These are phyloP conservation scores for Hozukius guyotensis DNA, from an alignment of 2,797 vertebrate species.

Conservation along the genomic window DNA sequence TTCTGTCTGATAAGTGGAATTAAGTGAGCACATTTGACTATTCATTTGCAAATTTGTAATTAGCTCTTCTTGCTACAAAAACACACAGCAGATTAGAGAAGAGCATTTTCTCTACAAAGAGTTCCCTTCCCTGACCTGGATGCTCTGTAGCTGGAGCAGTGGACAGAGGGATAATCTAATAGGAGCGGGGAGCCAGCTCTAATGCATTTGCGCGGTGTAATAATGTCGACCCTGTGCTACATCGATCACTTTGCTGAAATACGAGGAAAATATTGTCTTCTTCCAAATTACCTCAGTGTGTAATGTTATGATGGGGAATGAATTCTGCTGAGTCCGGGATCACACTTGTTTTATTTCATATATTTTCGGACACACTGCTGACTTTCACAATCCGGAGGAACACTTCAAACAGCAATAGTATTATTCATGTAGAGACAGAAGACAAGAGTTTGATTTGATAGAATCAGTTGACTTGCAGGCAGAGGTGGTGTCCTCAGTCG, in stretches of 20 bases:
- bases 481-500: not conserved
- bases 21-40: no score
- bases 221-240: constrained; percentile 58
- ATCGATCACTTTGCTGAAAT: constrained; percentile 70
- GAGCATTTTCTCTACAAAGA: not conserved
- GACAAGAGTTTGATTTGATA: not conserved
- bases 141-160: constrained; percentile 13
- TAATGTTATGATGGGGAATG: constrained; percentile 39
- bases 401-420: not conserved
- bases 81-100: no score
- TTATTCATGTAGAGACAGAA: not conserved
- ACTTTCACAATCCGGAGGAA: constrained; percentile 9
- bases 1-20: no score
- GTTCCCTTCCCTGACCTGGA: constrained; percentile 3
- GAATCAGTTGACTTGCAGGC: not conserved
- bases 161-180: constrained; percentile 61
- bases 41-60: no score
- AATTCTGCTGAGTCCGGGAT: constrained; percentile 27
- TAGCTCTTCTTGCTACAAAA: no score
- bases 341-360: not conserved
- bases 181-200: constrained; percentile 27
- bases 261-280: constrained; percentile 50
- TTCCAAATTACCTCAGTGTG: constrained; percentile 50
- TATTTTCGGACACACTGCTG: constrained; percentile 9
- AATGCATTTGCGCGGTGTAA: constrained; percentile 64